Conservation (phyloP, 2,113 vertebrate species). For the Crotalus tigris region DNA sequence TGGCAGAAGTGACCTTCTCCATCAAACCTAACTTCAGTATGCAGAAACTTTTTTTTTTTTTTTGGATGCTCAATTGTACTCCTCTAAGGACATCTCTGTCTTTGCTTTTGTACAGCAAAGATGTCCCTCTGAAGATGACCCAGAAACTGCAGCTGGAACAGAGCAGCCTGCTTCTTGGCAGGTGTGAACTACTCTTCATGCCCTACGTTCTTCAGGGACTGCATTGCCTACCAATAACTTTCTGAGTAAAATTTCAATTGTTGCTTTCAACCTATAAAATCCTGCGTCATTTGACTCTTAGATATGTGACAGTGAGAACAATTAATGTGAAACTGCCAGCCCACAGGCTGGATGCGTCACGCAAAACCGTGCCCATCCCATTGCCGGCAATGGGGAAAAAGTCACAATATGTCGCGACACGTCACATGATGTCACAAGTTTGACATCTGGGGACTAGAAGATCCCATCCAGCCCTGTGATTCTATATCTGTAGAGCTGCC, state of each 20-base stretch:
- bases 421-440: too few species aligned
- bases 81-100: background rate
- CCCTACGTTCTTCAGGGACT: background rate
- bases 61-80: background rate
- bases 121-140: background rate
- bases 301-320: background rate
- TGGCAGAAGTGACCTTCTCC: background rate
- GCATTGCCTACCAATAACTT: background rate
- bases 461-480: background rate
- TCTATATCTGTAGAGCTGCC: background rate
- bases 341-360: too few species aligned
- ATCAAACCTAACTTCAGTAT: background rate
- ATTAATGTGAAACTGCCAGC: background rate
- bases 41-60: background rate
- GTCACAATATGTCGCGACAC: too few species aligned
- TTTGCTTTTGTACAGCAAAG: background rate
- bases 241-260: background rate
- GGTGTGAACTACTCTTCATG: background rate
- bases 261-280: background rate
- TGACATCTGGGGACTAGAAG: too few species aligned
- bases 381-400: too few species aligned
- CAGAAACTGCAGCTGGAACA: background rate
- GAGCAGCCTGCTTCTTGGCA: background rate
- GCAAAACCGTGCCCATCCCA: too few species aligned
- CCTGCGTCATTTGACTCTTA: background rate